Evolutionary conservation across 2,113 vertebrate genomes (phyloP), one percentile per base, ranked within the genome.

Genomic region (Petroica traversi): DNA sequence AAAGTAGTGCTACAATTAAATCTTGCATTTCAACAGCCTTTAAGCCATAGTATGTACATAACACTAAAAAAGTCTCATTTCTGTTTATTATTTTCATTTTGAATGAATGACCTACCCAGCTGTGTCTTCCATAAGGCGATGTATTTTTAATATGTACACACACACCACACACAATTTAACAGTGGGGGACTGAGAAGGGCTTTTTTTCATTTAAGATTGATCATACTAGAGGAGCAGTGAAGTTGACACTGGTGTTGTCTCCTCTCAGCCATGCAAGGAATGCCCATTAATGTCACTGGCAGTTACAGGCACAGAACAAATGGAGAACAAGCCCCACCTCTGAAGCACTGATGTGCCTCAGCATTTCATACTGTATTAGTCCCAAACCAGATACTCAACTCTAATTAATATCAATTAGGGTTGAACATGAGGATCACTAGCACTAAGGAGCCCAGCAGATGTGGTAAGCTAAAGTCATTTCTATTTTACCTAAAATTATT

Each of bases 251-350:
- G 67, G 64, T 4, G 15, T 51, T 80, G 92, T 88, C 88, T 88
- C 82, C 85, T 90, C 75, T 92, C 88, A 96, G 88, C 82, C 93
- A 89, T 49, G 81, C 89, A 73, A 91, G 87, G 94, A 96, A 95
- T 96, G 93, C 55, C 88, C 93, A 92, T 97, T 96, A 96, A 96
- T 96, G 95, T 94, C 92, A 96, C 75, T 64, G 75, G 82, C 78
- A 77, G 90, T 92, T 92, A 92, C 78, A 94, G 92, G 82, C 95
- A 89, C 77, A 95, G 91, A 85, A 95, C 95, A 97, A 95, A 96
- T 90, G 93, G 79, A 93, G 85, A 86, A n/a, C 23, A 83, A 92
- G 90, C 68, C 48, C 92, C 92, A 94, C 61, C 85, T 96, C 85
- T 72, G 78, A 69, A 85, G 81, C 19, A 40, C 38, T 51, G 89